Evolutionary conservation across 2,888 invertebrate genomes (phyloP), one percentile per base, ranked within the genome.

Genomic region (Orthosia incerta): DNA sequence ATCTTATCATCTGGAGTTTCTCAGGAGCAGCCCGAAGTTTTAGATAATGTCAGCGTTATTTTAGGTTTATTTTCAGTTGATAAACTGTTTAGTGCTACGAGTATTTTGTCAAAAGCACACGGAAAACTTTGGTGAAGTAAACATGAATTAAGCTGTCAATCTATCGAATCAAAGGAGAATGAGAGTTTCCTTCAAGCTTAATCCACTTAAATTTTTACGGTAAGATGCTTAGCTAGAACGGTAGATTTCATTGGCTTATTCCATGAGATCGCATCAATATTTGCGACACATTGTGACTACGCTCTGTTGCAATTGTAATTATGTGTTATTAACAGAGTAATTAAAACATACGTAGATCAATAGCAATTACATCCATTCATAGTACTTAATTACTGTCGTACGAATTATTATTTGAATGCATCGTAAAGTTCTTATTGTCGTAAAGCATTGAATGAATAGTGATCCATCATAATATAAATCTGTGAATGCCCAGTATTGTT

Each of bases 371-470:
- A 46, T 18, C 50, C 56, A 59, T 51, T 70, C 0, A 51, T 51
- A 46, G 31, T 16, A 56, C 46, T 77, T 57, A 23, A 74, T 59
- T 46, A 78, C 31, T 16, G 16, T 50, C 56, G 5, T 50, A 50
- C 20, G 23, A 55, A 39, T 20, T 69, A 50, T 39, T 71, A 5
- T 70, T n/a, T 46, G 18, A 31, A 31, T 39, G 31, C 31, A 53
- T 39, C 23, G 23, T 26, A 26, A 4, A 69, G 3, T 71, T 70
- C 48, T 48, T 45, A n/a, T 16, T n/a, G 31, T 46, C 56, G 56
- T 75, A 31, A 60, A 79, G 46, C 7, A 51, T 57, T 57, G 12
- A 15, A 23, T 50, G 20, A n/a, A 16, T 7, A 31, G 15, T 79
- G 31, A 51, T 61, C 16, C 16, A 31, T 79, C 31, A 51, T 55